Base-by-base conservation (phyloP, 2,113 vertebrate species). In the Gorsachius goisagi region DNA sequence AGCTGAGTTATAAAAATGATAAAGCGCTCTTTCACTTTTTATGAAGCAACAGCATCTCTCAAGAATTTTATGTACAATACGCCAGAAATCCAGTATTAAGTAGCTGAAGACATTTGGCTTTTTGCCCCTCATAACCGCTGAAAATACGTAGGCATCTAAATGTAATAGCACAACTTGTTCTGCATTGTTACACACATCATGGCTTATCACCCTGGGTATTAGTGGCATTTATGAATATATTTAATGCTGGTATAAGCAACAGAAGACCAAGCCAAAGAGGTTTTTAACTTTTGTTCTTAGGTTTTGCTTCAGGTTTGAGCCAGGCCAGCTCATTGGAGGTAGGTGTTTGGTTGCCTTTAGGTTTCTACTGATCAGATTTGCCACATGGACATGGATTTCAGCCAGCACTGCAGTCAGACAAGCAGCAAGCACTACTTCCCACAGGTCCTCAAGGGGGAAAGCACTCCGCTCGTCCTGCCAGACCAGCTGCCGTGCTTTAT, bases 301-400 rank as follows among this genome's bases (percentile, higher is more conserved):
- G 41, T 77, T 93, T 93, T 97, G 98, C 96, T 88, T 97, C 96
- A 12, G 97, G 84, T 81, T 97, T 98, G 56, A 97, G 93, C 86
- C 97, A 94, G 94, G 98, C 98, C 19, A 98, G 96, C 66, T 98
- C 97, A 89, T 97, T 98, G 94, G 99, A 98, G 92, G 98, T 96
- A 92, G 94, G 98, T 97, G 80, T 97, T 98, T 53, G 96, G 97
- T 94, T 99, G 98, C 84, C 98, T 98, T 78, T 98, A 99, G 96
- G 99, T 98, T 97, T 98, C 98, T 89, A 97, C 98, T 98, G 94
- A 98, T 98, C 80, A 98, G 94, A 33, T 98, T 98, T 94, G 98
- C 97, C 7, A 98, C 98, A 77, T 98, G 95, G 19, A 98, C 95
- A 3, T 75, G 94, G 91, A 99, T 98, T 93, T 99, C 98, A 5